Evolutionary conservation across 1,140 invertebrate genomes (phyloP).

Genomic region (Hesperophylax magnus): DNA sequence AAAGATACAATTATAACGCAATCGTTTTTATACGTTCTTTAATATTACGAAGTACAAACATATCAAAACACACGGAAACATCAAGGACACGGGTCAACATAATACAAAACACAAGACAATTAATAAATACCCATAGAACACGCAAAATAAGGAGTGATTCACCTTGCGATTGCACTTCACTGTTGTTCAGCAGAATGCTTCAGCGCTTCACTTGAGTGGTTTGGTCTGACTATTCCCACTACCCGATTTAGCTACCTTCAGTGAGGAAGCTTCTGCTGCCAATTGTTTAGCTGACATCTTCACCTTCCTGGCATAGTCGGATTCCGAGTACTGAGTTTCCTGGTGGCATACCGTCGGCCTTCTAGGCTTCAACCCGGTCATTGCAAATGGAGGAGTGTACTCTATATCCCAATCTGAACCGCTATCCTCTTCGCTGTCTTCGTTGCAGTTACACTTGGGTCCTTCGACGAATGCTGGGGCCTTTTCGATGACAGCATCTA

Average conservation of each 20-base stretch:
- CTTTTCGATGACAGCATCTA: constrained; percentile 66
- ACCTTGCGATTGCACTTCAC: neutral
- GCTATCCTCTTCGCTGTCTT: constrained; percentile 64
- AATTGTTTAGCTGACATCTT: neutral
- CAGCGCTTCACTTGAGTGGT: too few relatives aligned
- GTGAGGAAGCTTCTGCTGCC: neutral
- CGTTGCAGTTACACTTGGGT: constrained; percentile 65
- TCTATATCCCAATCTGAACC: constrained; percentile 69
- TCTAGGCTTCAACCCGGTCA: constrained; percentile 64
- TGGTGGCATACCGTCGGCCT: constrained; percentile 63
- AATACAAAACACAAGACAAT: neutral
- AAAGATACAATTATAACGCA: too few relatives aligned
- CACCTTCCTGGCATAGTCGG: constrained; percentile 58
- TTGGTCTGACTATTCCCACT: too few relatives aligned
- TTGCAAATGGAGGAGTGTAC: constrained; percentile 67
- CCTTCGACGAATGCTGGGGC: constrained; percentile 67
- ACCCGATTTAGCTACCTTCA: neutral
- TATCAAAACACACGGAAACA: too few relatives aligned
- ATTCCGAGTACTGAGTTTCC: constrained; percentile 65
- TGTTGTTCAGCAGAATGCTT: too few relatives aligned
- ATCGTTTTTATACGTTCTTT: too few relatives aligned
- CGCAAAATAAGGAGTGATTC: neutral
- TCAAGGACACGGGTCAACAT: neutral
- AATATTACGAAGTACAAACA: too few relatives aligned
- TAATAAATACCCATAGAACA: neutral